Percentiles rank a stretch among this genome's conserved stretches.
Evolutionary conservation across 2,113 vertebrate species (phyloP).

Genomic region (Limanda limanda): DNA sequence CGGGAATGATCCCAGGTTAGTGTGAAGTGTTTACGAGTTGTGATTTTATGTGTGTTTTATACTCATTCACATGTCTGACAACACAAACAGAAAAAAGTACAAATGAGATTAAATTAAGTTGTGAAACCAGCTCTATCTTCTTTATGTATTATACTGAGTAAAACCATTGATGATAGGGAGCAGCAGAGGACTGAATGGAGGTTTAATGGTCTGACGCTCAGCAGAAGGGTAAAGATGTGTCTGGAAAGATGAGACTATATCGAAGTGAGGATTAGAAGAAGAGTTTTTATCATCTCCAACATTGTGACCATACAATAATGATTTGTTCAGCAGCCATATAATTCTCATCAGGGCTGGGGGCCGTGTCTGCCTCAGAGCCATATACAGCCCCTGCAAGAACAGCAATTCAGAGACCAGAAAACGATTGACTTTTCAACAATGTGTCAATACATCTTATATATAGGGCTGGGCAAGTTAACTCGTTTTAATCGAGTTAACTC

Average conservation of each 20-base stretch:
- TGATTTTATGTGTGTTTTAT: not conserved
- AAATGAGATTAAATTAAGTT: not conserved
- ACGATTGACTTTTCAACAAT: not conserved
- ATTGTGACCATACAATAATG: not conserved
- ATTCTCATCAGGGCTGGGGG: not conserved
- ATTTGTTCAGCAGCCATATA: not conserved
- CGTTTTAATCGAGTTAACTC: no score
- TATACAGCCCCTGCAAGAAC: not conserved
- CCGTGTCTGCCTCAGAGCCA: not conserved
- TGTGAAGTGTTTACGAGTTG: not conserved
- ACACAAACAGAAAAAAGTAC: not conserved
- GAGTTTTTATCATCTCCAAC: not conserved
- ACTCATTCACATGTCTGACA: not conserved
- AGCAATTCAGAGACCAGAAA: not conserved
- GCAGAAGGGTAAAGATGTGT: not conserved
- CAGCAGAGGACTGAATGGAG: not conserved
- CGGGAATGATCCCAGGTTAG: not conserved
- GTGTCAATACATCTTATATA: no score
- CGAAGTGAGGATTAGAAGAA: not conserved
- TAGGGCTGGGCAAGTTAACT: no score
- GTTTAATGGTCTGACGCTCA: not conserved
- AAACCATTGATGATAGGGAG: not conserved
- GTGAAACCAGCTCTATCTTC: not conserved
- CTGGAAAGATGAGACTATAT: not conserved
- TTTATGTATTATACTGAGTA: not conserved